Conservation (phyloP, 2,113 vertebrate genomes). For the Barnardius zonarius region DNA sequence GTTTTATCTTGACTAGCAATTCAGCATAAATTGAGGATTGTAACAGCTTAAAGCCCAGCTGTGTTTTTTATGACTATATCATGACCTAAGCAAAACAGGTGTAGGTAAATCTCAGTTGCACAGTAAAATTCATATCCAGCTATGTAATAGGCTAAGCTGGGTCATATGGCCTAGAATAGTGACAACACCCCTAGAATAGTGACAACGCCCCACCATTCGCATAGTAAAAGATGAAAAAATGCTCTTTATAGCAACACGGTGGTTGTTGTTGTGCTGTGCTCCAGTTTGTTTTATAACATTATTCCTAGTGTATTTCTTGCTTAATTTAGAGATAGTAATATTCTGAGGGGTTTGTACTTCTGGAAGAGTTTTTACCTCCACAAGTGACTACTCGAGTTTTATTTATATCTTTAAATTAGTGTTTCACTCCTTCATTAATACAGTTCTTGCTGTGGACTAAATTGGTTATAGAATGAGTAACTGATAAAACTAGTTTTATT, state of each 20-base stretch:
- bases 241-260: background rate
- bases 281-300: background rate
- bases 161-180: background rate
- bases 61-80: background rate
- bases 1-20: background rate
- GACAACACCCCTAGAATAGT: background rate
- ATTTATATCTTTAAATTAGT: constrained; percentile 3
- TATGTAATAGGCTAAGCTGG: background rate
- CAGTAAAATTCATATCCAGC: background rate
- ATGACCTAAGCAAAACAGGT: background rate
- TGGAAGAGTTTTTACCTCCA: constrained; percentile 15
- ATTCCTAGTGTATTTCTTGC: background rate
- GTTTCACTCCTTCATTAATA: background rate
- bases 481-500: background rate
- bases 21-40: background rate
- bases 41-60: background rate
- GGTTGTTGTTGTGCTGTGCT: background rate
- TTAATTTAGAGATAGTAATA: background rate
- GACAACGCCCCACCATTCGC: background rate
- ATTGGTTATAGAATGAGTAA: background rate
- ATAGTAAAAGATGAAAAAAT: background rate
- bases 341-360: constrained; percentile 1
- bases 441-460: constrained; percentile 24
- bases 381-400: background rate
- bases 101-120: background rate